These are phyloP conservation scores for Catharus minimus DNA, from an alignment of 2,113 vertebrate genomes.

Conservation along the genomic window DNA sequence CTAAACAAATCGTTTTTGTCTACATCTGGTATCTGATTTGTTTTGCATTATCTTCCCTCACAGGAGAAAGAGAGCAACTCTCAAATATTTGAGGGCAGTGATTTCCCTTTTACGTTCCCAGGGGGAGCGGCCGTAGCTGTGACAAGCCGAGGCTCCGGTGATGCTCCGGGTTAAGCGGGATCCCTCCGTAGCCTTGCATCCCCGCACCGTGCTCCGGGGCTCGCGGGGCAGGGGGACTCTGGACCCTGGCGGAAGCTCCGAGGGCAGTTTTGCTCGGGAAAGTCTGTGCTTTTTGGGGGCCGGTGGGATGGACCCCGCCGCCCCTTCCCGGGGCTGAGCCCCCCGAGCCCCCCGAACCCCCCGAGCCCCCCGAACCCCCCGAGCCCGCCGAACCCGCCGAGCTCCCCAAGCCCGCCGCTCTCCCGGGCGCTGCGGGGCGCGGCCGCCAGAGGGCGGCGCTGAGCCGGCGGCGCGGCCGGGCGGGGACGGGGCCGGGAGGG, in stretches of 20 bases:
- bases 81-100: neutral
- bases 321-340: no score
- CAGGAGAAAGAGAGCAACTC: neutral
- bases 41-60: neutral
- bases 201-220: neutral
- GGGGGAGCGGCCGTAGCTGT: rapidly evolving
- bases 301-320: rapidly evolving
- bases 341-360: neutral
- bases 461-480: neutral
- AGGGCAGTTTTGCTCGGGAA: neutral
- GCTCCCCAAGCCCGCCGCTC: no score
- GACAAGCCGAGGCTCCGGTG: rapidly evolving
- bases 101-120: neutral
- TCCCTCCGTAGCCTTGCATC: no score
- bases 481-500: no score
- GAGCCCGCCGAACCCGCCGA: no score
- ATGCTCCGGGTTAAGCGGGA: neutral
- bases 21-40: neutral
- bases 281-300: rapidly evolving
- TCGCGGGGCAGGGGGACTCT: neutral
- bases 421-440: neutral
- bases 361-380: neutral
- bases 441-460: neutral
- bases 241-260: neutral
- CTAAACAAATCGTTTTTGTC: neutral